These are phyloP conservation scores for Aricia artaxerxes DNA, from an alignment of 2,888 invertebrate genomes.

Conservation along the genomic window DNA sequence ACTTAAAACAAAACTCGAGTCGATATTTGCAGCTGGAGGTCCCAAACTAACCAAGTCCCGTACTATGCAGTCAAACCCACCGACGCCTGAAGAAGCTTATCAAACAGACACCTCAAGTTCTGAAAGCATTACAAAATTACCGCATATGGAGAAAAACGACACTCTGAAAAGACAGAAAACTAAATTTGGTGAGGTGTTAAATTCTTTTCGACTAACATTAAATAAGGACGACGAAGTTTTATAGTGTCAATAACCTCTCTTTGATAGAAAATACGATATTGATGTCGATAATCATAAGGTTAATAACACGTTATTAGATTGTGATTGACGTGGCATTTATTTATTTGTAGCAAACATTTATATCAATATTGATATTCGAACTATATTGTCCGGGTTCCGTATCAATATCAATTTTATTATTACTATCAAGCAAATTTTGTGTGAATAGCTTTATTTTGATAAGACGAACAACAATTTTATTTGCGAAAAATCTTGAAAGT, in stretches of 20 bases:
- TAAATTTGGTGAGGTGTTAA: constrained; percentile 67
- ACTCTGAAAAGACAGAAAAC: constrained; percentile 70
- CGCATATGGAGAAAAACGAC: constrained; percentile 70
- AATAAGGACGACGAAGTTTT: constrained; percentile 64
- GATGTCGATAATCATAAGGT: background rate
- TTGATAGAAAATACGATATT: background rate
- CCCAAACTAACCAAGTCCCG: constrained; percentile 59
- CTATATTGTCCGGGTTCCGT: background rate
- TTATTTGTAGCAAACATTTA: background rate
- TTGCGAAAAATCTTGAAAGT: no score
- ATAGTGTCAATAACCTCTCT: background rate
- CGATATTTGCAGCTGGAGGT: constrained; percentile 65
- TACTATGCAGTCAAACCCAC: constrained; percentile 64
- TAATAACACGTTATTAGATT: background rate
- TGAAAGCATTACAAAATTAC: constrained; percentile 62
- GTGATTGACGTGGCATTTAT: background rate
- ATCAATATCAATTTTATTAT: no score
- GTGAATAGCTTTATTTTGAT: no score
- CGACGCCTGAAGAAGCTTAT: constrained; percentile 64
- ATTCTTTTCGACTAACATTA: constrained; percentile 67
- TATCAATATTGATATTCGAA: background rate
- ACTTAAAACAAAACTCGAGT: constrained; percentile 69
- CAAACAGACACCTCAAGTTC: constrained; percentile 60
- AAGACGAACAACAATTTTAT: no score
- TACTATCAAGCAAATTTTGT: no score